phyloP scores from a whole-genome alignment of 2,888 invertebrate genomes.

The Nymphalis polychloros region DNA sequence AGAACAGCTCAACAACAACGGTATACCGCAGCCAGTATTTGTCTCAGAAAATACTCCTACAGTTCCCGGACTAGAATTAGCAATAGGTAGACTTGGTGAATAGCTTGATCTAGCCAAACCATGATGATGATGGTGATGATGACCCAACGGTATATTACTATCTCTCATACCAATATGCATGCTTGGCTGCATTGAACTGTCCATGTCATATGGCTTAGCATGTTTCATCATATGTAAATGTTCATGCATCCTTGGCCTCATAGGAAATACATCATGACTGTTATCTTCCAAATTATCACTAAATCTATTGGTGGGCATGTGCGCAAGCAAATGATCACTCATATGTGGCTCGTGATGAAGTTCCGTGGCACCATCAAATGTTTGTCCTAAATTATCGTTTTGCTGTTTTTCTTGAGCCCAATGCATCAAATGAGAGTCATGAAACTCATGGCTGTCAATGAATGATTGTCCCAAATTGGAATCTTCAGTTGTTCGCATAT shows the following conservation, averaged over 20 bases:
- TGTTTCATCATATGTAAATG: conserved; percentile 43
- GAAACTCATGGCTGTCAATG: conserved; percentile 13
- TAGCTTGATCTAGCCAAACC: conserved; percentile 52
- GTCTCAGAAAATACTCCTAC: conserved; percentile 70
- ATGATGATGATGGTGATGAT: conserved; percentile 43
- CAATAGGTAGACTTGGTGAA: conserved; percentile 45
- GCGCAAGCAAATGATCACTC: conserved; percentile 17
- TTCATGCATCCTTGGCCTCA: conserved; percentile 27
- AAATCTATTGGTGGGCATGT: conserved; percentile 12
- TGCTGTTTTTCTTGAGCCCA: conserved; percentile 28
- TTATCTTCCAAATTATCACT: conserved; percentile 22
- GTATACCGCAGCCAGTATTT: conserved; percentile 67
- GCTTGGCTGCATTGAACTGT: conserved; percentile 48
- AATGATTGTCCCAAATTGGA: conserved; percentile 15
- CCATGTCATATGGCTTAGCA: conserved; percentile 52
- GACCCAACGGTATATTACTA: conserved; percentile 53
- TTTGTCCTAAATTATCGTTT: conserved; percentile 3
- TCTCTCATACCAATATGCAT: conserved; percentile 53
- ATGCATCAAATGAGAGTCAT: conserved; percentile 20
- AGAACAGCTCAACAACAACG: conserved; percentile 70
- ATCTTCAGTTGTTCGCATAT: conserved; percentile 24
- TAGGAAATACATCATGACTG: conserved; percentile 19
- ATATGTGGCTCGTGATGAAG: conserved; percentile 17
- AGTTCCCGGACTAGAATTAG: conserved; percentile 43
- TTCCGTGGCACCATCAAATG: conserved; percentile 20